Percentiles rank a stretch among this genome's conserved stretches.
phyloP scores from a whole-genome alignment of 2,113 vertebrate genomes.

The Neopipo cinnamomea region DNA sequence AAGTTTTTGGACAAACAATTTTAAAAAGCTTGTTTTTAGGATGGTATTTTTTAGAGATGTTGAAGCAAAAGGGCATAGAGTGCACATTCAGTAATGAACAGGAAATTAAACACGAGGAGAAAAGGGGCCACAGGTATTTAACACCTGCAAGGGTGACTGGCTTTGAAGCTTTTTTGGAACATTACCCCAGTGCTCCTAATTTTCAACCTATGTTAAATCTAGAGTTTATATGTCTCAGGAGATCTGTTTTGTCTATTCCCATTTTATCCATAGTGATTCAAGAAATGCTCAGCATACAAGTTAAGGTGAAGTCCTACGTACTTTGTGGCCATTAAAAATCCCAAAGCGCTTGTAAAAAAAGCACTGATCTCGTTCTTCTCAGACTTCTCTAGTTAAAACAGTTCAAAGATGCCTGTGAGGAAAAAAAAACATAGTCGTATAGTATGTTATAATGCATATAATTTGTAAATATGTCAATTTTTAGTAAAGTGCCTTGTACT shows the following conservation, averaged over 20 bases:
- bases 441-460: neutral
- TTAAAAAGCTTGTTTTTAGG: neutral
- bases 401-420: neutral
- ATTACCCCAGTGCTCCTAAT: neutral
- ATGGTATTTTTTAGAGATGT: neutral
- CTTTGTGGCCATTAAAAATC: neutral
- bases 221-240: neutral
- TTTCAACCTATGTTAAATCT: neutral
- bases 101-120: neutral
- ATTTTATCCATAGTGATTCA: neutral
- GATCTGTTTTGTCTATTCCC: neutral
- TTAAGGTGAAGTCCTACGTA: neutral
- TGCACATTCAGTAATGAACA: neutral
- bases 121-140: neutral
- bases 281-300: neutral
- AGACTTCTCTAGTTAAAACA: neutral
- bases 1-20: neutral
- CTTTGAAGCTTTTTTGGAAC: constrained; percentile 18
- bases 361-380: neutral
- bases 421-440: neutral
- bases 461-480: neutral
- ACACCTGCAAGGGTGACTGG: neutral
- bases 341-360: neutral
- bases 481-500: neutral
- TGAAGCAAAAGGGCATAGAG: neutral